Evolutionary conservation across 2,888 invertebrate species (phyloP), one percentile per base, ranked within the genome.

Genomic region (Eupithecia exiguata): DNA sequence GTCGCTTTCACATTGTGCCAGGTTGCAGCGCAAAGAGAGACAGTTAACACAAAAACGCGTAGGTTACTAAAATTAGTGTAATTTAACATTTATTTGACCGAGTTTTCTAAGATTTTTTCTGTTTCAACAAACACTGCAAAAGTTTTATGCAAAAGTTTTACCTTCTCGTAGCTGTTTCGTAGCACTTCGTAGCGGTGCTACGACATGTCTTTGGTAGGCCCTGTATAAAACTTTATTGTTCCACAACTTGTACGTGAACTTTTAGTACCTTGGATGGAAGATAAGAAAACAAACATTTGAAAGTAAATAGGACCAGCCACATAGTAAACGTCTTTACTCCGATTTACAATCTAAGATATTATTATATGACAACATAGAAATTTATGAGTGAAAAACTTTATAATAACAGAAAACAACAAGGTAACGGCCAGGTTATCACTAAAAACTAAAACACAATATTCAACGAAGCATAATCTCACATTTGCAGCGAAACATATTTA

Each of bases 1-100:
- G 35, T 40, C 43, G 66, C 66, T 58, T 35, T 61, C 46, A 72
- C 65, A 76, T 70, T 72, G 67, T 12, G 35, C 63, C 72, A 38
- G 58, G 67, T 40, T 36, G 35, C 35, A 66, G 38, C 21, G 5
- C 12, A 49, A 38, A 35, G 16, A 49, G 30, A 43, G 43, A 0
- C 5, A 21, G 36, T 21, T 38, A 65, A n/a, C 38, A 65, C 36
- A 58, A 58, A 58, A 58, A 25, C 14, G 12, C 14, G 1, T 14
- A 14, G 5, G 14, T 14, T 25, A 14, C 5, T 25, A 12, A n/a
- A 21, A 21, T 21, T 21, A 4, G 7, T 53, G 53, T 53, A 21
- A 21, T 12, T 53, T 21, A 21, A n/a, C 21, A 21, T 53, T 21
- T 21, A 53, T 21, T 10, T 53, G 6, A 53, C 21, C 21, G 10